Percentiles rank a stretch among this genome's conserved stretches.
phyloP scores from a whole-genome alignment of 2,888 invertebrate species.

The Brachylomia viminalis region DNA sequence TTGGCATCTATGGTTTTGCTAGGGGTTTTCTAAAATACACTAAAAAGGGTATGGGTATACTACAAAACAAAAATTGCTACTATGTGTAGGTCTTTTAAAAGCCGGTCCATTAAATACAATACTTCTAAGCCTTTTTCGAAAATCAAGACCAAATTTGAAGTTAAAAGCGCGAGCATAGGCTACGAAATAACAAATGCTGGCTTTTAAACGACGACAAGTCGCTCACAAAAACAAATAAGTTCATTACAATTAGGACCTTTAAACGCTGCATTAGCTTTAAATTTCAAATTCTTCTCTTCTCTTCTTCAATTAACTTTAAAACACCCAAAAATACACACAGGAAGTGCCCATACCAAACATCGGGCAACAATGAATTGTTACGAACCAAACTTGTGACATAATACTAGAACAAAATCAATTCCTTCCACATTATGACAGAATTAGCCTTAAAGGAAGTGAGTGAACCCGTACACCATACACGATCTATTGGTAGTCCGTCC shows the following conservation, averaged over 20 bases:
- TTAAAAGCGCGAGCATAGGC: neutral
- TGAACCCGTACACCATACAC: conserved; percentile 26
- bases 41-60: no score
- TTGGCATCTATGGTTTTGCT: no score
- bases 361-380: neutral
- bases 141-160: neutral
- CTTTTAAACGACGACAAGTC: no score
- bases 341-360: neutral
- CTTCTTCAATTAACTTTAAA: neutral
- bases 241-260: neutral
- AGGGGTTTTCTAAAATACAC: no score
- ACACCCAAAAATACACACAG: neutral
- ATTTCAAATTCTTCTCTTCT: no score
- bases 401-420: conserved; percentile 6
- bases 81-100: no score
- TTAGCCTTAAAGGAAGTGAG: conserved; percentile 48
- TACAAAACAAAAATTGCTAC: no score
- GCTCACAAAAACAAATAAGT: no score
- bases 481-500: conserved; percentile 1
- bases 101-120: no score
- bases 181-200: no score
- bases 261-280: no score
- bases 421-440: conserved; percentile 20
- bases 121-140: no score
- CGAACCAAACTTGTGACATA: conserved; percentile 1